phyloP scores from a whole-genome alignment of 2,888 invertebrate species.

The Acholoe squamosa region DNA sequence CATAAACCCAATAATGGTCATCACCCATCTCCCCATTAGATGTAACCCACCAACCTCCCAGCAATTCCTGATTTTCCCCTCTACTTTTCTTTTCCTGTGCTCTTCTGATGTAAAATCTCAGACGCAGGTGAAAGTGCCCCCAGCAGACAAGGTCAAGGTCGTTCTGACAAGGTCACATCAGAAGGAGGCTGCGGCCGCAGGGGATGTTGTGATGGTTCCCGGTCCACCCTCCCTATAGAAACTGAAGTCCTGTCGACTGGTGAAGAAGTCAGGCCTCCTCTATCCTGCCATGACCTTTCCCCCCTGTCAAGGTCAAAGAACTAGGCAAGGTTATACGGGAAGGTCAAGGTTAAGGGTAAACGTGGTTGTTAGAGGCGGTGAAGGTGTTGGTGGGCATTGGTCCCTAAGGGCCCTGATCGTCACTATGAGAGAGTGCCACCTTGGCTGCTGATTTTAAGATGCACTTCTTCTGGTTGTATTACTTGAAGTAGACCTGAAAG shows the following conservation, averaged over 20 bases:
- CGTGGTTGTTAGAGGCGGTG: not conserved
- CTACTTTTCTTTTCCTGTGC: no score
- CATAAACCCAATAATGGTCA: no score
- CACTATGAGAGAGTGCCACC: not conserved
- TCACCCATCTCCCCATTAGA: no score
- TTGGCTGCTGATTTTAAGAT: not conserved
- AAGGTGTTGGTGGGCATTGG: not conserved
- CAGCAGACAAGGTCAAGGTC: constrained; percentile 38
- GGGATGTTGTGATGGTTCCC: not conserved
- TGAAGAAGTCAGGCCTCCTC: not conserved
- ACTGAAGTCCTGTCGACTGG: not conserved
- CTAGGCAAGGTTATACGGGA: not conserved
- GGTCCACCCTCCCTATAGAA: not conserved
- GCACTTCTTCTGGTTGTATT: no score
- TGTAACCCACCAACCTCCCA: no score
- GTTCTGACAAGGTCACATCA: constrained; percentile 25
- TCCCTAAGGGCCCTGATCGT: not conserved
- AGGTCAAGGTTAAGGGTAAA: not conserved
- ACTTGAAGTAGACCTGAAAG: no score
- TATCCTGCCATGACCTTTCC: not conserved
- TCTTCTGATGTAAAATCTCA: not conserved
- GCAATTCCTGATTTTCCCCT: not conserved
- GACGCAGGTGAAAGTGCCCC: not conserved
- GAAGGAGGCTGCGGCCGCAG: not conserved
- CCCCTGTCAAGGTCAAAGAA: not conserved